These are phyloP conservation scores for Castor canadensis DNA, from an alignment of 2,113 vertebrate genomes.

Conservation along the genomic window DNA sequence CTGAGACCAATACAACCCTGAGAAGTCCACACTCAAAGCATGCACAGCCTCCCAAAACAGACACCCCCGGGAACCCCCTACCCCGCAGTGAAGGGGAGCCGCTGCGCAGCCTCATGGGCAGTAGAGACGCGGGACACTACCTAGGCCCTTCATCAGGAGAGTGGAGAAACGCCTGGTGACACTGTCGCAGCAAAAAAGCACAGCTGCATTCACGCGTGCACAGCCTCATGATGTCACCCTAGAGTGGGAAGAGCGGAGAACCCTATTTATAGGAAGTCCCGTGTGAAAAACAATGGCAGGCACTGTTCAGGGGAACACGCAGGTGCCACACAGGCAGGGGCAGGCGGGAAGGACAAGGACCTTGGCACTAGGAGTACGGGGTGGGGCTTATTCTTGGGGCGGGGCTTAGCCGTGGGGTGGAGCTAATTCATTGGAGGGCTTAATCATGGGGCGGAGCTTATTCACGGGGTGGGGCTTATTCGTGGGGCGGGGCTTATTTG, in stretches of 20 bases:
- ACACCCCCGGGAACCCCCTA: too few relatives aligned
- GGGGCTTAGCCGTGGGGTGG: too few relatives aligned
- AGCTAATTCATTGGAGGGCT: too few relatives aligned
- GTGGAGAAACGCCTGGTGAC: neutral
- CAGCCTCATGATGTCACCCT: neutral
- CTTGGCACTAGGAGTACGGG: too few relatives aligned
- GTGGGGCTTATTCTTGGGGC: too few relatives aligned
- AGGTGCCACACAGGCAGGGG: accelerated
- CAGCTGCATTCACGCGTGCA: accelerated
- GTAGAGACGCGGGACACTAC: neutral
- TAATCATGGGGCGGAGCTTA: neutral
- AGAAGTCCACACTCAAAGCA: neutral
- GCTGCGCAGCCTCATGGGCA: too few relatives aligned
- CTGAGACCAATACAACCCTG: neutral
- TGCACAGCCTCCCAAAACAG: too few relatives aligned
- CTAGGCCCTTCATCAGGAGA: accelerated
- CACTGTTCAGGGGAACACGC: accelerated
- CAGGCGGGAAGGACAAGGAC: neutral
- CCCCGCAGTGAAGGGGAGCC: too few relatives aligned
- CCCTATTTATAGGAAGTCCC: neutral
- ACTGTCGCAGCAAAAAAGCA: accelerated
- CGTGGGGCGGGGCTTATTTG: accelerated
- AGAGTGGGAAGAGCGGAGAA: neutral
- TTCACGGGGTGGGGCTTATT: neutral
- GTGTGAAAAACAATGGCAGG: accelerated